Evolutionary conservation across 1,140 invertebrate genomes (phyloP).

Genomic region (Tetragonula clypearis): DNA sequence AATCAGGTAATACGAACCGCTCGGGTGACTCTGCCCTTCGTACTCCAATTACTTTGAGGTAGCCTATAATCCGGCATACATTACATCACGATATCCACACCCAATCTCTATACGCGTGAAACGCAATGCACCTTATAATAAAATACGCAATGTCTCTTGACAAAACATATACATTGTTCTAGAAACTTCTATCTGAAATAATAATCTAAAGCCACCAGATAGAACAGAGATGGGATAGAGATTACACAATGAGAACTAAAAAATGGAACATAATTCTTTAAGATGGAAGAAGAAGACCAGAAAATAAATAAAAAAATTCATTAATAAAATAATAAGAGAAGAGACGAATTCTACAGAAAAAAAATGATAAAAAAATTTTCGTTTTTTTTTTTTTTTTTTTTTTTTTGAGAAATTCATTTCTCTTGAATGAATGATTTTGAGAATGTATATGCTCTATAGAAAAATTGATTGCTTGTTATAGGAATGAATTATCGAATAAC

Average conservation of each 20-base stretch:
- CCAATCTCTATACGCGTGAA: constrained; percentile 50
- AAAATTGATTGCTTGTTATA: no score
- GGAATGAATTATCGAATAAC: no score
- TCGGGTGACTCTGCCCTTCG: constrained; percentile 59
- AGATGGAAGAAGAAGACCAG: background rate
- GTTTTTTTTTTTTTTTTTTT: no score
- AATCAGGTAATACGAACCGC: constrained; percentile 49
- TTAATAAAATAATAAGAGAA: background rate
- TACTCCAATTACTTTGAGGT: constrained; percentile 55
- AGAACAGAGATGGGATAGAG: no score
- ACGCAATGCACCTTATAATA: constrained; percentile 16
- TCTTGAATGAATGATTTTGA: no score
- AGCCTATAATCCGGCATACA: constrained; percentile 26
- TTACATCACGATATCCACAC: constrained; percentile 59
- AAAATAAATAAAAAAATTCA: background rate
- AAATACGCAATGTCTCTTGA: background rate
- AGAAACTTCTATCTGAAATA: background rate
- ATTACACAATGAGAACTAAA: background rate
- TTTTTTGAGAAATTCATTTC: no score
- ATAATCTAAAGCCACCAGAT: background rate
- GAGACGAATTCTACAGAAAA: no score
- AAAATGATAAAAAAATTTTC: no score
- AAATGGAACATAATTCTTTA: background rate
- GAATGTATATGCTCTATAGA: no score
- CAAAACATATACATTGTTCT: background rate